Base-by-base conservation (phyloP, 92 coral and sea anemone species). In the Montipora capitata region DNA sequence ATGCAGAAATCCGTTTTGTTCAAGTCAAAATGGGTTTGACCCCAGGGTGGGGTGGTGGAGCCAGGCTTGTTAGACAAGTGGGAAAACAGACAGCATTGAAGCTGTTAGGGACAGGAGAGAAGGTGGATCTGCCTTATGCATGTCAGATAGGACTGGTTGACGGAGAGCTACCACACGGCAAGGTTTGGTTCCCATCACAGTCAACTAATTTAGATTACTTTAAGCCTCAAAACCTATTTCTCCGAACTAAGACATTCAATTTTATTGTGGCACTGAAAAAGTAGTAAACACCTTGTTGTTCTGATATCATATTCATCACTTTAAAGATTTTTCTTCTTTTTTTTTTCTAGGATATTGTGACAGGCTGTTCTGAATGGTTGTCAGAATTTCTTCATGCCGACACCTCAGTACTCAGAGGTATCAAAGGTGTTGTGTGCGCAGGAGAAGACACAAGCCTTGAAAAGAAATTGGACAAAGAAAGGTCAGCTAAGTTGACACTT, bases 21-120 rank as follows among this genome's bases (percentile, higher is more conserved):
- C 97, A 97, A 72, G 98, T 97, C 3, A 94, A 82, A 83, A 94
- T 97, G 97, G 97, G 97, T 51, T 82, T 97, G 81, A 86, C 97
- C n/a, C 97, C 99, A 15, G 99, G 99, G 41, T 97, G 99, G 98
- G 99, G 98, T 77, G 99, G 99, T 7, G 99, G 98, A 20, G 83
- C 94, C 7, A 89, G 94, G 63, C 96, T 97, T 70, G 96, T 94
- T 5, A 72, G 80, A 38, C 87, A 94, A 35, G 88, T 97, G 56
- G 99, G 99, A 1, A 86, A 91, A 49, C 94, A 86, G 61, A 85
- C 89, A 76, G 94, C 99, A 16, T 72, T 97, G 69, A 92, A 96
- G 65, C 88, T 97, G 14, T 77, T 97, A 40, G 87, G 91, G 48
- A 92, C 85, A 7, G 92, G 91, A 14, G 90, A 91, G 69, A 92